Evolutionary conservation across 2,797 vertebrate species (phyloP).

Genomic region (Pantherophis alleghaniensis): DNA sequence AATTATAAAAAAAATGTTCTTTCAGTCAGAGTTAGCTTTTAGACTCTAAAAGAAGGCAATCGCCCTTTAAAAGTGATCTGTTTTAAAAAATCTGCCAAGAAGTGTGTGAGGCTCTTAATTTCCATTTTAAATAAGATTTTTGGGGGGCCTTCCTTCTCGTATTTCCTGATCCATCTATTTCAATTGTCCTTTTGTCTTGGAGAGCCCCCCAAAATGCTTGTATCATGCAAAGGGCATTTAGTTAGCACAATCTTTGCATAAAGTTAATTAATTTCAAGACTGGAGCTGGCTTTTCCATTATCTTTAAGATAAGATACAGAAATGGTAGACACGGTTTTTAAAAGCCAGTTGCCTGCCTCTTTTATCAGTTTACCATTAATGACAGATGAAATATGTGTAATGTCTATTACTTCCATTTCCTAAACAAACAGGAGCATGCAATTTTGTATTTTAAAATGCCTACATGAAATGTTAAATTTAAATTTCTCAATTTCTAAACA

Average conservation of each 20-base stretch:
- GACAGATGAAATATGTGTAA: neutral
- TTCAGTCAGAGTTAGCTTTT: neutral
- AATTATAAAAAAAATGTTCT: neutral
- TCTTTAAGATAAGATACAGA: neutral
- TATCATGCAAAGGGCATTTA: neutral
- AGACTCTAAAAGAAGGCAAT: neutral
- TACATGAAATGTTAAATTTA: neutral
- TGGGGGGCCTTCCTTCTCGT: too few relatives aligned
- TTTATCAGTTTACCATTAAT: neutral
- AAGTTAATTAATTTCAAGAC: constrained; percentile 61
- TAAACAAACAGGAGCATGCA: neutral
- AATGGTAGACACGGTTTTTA: neutral
- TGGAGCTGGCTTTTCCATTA: neutral
- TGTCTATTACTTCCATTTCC: neutral
- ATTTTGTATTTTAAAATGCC: neutral
- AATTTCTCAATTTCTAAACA: neutral
- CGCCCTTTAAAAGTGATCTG: neutral
- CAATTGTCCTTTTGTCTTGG: neutral
- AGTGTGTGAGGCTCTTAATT: constrained; percentile 69
- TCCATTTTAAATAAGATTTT: constrained; percentile 23
- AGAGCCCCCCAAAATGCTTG: too few relatives aligned
- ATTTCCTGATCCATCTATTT: neutral
- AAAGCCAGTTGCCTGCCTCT: neutral
- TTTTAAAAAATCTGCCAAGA: constrained; percentile 32
- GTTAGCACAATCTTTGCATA: neutral